Percentiles rank a stretch among this genome's conserved stretches.
phyloP scores from a whole-genome alignment of 2,797 vertebrate genomes.

The Loriculus beryllinus region DNA sequence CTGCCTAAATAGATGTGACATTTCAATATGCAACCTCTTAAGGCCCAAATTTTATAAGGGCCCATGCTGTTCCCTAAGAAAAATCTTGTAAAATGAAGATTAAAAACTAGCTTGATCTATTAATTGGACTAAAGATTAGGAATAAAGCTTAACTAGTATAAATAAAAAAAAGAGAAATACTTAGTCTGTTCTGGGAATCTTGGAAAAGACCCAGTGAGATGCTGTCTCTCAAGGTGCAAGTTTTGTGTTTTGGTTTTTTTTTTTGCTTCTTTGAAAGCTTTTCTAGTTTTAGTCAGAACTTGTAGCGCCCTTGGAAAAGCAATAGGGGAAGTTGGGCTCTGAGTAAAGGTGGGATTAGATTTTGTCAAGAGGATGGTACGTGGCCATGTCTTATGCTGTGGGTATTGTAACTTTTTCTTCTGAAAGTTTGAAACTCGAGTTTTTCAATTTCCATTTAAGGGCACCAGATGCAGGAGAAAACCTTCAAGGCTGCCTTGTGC shows the following conservation, averaged over 20 bases:
- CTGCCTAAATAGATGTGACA: background rate
- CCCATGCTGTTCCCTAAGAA: background rate
- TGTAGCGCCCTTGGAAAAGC: background rate
- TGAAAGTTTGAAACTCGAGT: background rate
- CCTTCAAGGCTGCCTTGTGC: background rate
- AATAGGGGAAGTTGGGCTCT: background rate
- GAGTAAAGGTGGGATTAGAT: background rate
- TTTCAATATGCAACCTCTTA: background rate
- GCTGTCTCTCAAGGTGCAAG: background rate
- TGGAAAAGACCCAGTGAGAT: background rate
- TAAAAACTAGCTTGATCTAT: background rate
- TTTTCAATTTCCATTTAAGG: conserved; percentile 25
- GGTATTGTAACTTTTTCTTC: background rate
- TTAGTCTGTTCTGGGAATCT: background rate
- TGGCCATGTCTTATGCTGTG: background rate
- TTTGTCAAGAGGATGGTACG: background rate
- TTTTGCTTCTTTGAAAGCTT: background rate
- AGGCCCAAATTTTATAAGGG: background rate
- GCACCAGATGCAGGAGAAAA: background rate
- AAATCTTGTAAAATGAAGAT: background rate
- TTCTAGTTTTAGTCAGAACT: background rate
- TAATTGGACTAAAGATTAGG: background rate
- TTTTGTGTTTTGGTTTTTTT: background rate
- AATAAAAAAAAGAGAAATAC: background rate
- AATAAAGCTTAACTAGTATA: background rate